These are phyloP conservation scores for Meloidogyne hapla DNA, from an alignment of 1,140 invertebrate species.

Conservation along the genomic window DNA sequence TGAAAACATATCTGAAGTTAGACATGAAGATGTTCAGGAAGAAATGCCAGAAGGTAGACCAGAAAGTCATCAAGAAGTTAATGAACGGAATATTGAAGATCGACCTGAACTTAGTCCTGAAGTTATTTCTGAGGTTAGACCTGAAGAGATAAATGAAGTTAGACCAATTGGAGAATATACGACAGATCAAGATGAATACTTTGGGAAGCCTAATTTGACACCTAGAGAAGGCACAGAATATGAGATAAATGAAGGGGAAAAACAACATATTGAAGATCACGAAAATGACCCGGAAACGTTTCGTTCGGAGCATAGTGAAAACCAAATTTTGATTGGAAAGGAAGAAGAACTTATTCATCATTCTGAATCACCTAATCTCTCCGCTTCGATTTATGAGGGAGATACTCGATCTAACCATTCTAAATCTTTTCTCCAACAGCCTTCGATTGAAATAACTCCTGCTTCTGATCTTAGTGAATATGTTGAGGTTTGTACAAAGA, in stretches of 20 bases:
- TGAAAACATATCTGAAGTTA: background rate
- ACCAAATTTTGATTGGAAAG: background rate
- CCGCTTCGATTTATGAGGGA: background rate
- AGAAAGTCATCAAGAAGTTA: background rate
- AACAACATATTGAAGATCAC: background rate
- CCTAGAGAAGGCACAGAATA: background rate
- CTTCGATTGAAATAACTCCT: slow-evolving; percentile 46
- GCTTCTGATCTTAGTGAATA: slow-evolving; percentile 41
- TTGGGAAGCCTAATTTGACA: background rate
- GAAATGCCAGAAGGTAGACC: background rate
- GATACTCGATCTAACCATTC: background rate
- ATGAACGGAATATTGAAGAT: background rate
- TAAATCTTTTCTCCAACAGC: slow-evolving; percentile 21
- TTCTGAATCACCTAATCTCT: background rate
- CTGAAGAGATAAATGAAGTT: background rate
- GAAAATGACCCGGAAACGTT: background rate
- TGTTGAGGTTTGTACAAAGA: slow-evolving; percentile 8
- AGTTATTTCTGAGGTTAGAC: background rate
- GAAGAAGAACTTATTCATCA: background rate
- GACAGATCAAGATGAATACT: background rate
- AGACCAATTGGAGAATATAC: background rate
- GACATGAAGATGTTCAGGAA: background rate
- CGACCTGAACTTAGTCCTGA: background rate
- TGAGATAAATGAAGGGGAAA: background rate
- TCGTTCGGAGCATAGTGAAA: background rate